Evolutionary conservation across 2,888 invertebrate genomes (phyloP).

Genomic region (Troglohyphantes excavatus): DNA sequence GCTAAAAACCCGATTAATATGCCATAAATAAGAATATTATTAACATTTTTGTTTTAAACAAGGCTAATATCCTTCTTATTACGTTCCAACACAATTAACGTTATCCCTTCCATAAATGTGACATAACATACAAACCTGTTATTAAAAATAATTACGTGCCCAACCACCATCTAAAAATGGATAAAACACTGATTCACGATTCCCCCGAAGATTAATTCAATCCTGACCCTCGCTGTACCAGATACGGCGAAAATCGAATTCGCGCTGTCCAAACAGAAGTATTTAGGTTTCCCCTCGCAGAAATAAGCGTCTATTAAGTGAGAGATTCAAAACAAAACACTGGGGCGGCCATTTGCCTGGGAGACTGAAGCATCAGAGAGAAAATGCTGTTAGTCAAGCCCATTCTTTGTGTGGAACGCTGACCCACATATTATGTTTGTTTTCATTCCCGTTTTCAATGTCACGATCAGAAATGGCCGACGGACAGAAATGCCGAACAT

Average conservation of each 20-base stretch:
- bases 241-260: neutral
- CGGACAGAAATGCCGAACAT: conserved; percentile 28
- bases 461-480: conserved; percentile 41
- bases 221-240: conserved; percentile 1
- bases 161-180: neutral
- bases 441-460: conserved; percentile 45
- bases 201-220: neutral
- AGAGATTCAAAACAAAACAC: neutral
- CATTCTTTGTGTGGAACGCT: conserved; percentile 17
- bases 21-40: no score
- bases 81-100: no score
- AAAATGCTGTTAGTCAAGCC: conserved; percentile 14
- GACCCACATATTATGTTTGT: conserved; percentile 42
- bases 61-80: no score
- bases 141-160: no score
- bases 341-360: neutral
- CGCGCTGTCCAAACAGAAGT: neutral
- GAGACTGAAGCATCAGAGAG: neutral
- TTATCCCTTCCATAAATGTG: no score
- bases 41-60: no score
- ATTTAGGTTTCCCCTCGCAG: neutral
- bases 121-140: no score
- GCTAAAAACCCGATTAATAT: no score
- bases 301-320: neutral
- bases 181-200: neutral